These are phyloP conservation scores for Leptinotarsa peninsularis DNA, from an alignment of 2,888 invertebrate species.

Conservation along the genomic window DNA sequence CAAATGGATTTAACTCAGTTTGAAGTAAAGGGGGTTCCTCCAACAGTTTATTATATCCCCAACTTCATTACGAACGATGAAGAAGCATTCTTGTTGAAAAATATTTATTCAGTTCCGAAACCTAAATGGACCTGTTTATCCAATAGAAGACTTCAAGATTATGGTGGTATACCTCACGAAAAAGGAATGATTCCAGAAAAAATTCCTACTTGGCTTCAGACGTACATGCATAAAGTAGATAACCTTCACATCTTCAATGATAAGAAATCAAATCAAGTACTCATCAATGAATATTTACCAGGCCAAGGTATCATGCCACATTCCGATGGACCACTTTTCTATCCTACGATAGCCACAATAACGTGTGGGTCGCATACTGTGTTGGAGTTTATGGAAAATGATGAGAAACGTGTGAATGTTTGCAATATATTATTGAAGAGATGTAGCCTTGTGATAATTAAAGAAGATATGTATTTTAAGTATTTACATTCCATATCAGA, in stretches of 20 bases:
- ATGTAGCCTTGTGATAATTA: constrained; percentile 87
- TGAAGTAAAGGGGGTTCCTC: constrained; percentile 68
- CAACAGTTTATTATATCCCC: constrained; percentile 84
- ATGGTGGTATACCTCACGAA: constrained; percentile 94
- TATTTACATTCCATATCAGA: constrained; percentile 91
- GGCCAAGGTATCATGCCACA: constrained; percentile 98
- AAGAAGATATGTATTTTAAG: constrained; percentile 83
- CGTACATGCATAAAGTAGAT: constrained; percentile 78
- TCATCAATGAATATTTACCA: constrained; percentile 93
- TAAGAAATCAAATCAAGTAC: constrained; percentile 88
- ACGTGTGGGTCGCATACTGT: constrained; percentile 91
- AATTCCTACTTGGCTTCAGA: constrained; percentile 87
- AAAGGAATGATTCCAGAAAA: constrained; percentile 94
- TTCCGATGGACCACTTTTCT: constrained; percentile 94
- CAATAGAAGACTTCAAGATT: constrained; percentile 94
- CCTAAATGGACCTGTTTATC: constrained; percentile 97
- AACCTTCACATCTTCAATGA: constrained; percentile 77
- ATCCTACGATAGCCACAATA: constrained; percentile 92
- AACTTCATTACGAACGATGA: constrained; percentile 85
- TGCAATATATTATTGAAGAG: constrained; percentile 87
- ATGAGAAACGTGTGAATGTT: constrained; percentile 65
- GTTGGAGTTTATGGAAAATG: constrained; percentile 81
- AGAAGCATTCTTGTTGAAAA: constrained; percentile 77
- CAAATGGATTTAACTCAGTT: constrained; percentile 52
- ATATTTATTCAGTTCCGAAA: constrained; percentile 84